Base-by-base conservation (phyloP, 2,797 vertebrate species). In the Choloepus didactylus region DNA sequence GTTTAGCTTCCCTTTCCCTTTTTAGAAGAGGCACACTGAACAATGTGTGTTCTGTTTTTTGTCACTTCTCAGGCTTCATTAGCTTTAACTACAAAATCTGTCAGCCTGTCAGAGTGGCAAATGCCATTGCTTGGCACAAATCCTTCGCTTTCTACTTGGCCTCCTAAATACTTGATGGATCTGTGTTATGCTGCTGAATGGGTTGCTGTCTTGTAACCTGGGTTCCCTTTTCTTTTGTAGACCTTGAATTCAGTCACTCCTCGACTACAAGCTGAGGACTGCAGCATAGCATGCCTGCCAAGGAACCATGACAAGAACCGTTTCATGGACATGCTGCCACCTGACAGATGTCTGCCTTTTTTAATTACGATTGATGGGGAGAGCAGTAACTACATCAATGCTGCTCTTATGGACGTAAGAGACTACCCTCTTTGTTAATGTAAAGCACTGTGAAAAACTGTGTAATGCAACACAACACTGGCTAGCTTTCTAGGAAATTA, bases 251-350 rank as follows among this genome's bases (percentile, higher is more conserved):
- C 99, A 9, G 99, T 99, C 98, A 99, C 99, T 94, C 99, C 99
- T 75, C 99, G 99, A 98, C 99, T 99, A 91, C 99, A 99, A 98
- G 99, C 99, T 0, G 99, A 99, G 98, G 99, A 99, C 98, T 99
- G 99, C 99, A 99, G 99, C 98, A 99, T 99, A 38, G 99, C 99
- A 2, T 99, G 99, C 98, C 98, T 99, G 98, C 99, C 99, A 98
- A 99, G 99, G 98, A 99, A 99, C 98, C 99, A 99, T 10, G 99
- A 99, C 98, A 99, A 99, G 98, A 99, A 99, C 98, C 99, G 99
- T 96, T 99, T 99, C 98, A 99, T 99, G 99, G 99, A 99, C 97
- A 99, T 99, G 98, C 99, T 99, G 96, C 99, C 99, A 96, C 99
- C 99, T 88, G 99, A 99, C 98, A 99, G 99, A 98, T 99, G 99